Conservation (phyloP, 2,888 invertebrate species). For the Lycocerus yunnanus region DNA sequence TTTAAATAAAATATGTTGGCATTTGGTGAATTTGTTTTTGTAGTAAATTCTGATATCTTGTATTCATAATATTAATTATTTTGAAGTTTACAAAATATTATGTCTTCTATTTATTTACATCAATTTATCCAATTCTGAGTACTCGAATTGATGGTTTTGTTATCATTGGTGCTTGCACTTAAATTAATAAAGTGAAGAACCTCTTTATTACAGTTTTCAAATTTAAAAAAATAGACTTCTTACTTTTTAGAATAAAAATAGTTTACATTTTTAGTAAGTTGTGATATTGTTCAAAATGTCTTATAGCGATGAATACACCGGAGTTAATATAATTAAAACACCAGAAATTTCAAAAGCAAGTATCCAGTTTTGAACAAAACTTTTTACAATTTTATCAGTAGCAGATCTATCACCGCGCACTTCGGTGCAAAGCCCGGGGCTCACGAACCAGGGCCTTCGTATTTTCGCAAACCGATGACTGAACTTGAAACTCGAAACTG, state of each 20-base stretch:
- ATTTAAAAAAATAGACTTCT: background rate
- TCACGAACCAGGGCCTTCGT: too few relatives aligned
- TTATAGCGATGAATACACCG: background rate
- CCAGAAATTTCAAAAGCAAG: background rate
- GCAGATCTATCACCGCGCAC: too few relatives aligned
- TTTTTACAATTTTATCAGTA: too few relatives aligned
- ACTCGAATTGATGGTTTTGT: background rate
- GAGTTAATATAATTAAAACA: background rate
- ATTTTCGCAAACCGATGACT: too few relatives aligned
- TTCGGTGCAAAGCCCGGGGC: too few relatives aligned
- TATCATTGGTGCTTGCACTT: too few relatives aligned
- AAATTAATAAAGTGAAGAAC: background rate
- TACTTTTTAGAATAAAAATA: background rate
- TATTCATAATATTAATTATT: background rate
- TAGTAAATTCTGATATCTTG: background rate
- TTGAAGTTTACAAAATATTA: background rate
- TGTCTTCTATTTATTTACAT: background rate
- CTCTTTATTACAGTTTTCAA: background rate
- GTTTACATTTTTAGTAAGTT: background rate
- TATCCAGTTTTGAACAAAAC: background rate
- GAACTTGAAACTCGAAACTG: too few relatives aligned
- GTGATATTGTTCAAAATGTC: background rate
- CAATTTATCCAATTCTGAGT: background rate
- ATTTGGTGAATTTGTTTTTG: background rate
- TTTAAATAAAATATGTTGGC: background rate